Evolutionary conservation across 2,113 vertebrate genomes (phyloP), one percentile per base, ranked within the genome.

Genomic region (Potamarius usumacintae): DNA sequence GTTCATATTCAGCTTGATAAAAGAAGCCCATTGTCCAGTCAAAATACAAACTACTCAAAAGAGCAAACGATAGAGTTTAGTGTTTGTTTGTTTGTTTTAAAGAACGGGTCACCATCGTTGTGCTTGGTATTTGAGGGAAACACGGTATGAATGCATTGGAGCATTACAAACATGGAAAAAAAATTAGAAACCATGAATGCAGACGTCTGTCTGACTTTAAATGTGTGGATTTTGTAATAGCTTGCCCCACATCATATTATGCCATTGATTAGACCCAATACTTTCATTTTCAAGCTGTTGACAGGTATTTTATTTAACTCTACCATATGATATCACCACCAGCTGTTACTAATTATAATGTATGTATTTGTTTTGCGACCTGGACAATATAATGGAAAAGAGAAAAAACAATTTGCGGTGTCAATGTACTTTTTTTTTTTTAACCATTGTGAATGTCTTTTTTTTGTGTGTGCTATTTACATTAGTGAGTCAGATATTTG

Each of bases 301-400:
- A 55, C 55, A 79, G 25, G 17, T 57, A 14, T 14, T n/a, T 25
- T 20, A 52, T 52, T 77, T n/a, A 50, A 5, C 48, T 22, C 20
- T 77, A 57, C 14, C 52, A 10, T 80, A n/a, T 12, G 52, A 18
- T 80, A 30, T 30, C 52, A 79, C 6, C 25, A 5, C 25, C 52
- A 55, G 52, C 52, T 78, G 52, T 30, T 34, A 79, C n/a, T 25
- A 8, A 80, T 63, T 79, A 65, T 25, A 67, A 67, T 55, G 27
- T 62, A 30, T 5, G 7, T 80, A 18, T 80, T 27, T 27, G 53
- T 57, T 67, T 67, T 65, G 48, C 7, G 42, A 50, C 55, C 15
- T 27, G 83, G 52, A 48, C 69, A 74, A 12, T 60, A 74, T 74
- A 85, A 85, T 76, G 69, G 34, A 72, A 63, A n/a, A 50, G 34